phyloP scores from a whole-genome alignment of 1,140 invertebrate species.

The Pseudoatta argentina region DNA sequence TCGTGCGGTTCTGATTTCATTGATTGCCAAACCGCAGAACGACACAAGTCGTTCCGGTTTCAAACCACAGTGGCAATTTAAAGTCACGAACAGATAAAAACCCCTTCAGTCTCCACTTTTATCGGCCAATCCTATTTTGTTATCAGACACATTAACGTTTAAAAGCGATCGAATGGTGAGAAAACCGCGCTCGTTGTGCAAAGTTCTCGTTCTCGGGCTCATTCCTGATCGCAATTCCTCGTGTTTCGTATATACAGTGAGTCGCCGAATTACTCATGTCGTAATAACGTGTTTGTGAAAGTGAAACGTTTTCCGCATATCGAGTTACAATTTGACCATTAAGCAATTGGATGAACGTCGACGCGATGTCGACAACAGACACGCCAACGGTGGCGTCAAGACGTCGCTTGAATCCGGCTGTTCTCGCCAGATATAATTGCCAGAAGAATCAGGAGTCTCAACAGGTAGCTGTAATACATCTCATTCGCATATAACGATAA shows the following conservation, averaged over 20 bases:
- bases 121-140: background rate
- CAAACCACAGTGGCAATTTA: background rate
- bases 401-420: constrained; percentile 77
- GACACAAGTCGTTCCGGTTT: background rate
- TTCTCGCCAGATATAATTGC: constrained; percentile 78
- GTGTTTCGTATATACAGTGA: background rate
- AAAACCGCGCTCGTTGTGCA: background rate
- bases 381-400: constrained; percentile 55
- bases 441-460: constrained; percentile 59
- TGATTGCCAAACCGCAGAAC: background rate
- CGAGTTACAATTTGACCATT: background rate
- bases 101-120: background rate
- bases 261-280: background rate
- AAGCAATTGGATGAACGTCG: background rate
- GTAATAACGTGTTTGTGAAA: background rate
- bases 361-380: constrained; percentile 31
- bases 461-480: constrained; percentile 61
- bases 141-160: background rate
- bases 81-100: background rate
- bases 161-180: background rate
- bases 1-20: background rate
- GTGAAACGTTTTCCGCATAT: background rate
- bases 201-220: background rate
- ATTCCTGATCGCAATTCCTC: background rate
- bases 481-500: background rate